Evolutionary conservation across 1,140 invertebrate genomes (phyloP).

Genomic region (Cecropterus lyciades): DNA sequence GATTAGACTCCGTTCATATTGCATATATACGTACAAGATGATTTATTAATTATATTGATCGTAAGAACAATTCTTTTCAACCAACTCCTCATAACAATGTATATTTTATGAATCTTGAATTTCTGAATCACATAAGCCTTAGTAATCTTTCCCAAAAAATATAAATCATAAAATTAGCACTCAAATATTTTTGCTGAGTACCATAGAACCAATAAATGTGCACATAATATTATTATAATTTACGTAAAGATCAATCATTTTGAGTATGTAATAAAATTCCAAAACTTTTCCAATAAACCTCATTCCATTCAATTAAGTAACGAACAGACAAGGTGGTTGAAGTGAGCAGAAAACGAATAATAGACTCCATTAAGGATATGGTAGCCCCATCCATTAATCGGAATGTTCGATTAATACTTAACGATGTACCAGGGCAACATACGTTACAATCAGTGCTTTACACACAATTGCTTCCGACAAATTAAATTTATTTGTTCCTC

Average conservation of each 20-base stretch:
- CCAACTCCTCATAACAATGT: too few species aligned
- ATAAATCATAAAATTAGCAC: too few species aligned
- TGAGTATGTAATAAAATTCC: not conserved
- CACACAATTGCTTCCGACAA: not conserved
- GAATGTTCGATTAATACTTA: slow-evolving; percentile 7
- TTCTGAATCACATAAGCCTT: too few species aligned
- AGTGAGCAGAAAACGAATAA: slow-evolving; percentile 3
- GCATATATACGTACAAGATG: too few species aligned
- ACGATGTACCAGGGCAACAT: not conserved
- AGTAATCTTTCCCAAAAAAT: too few species aligned
- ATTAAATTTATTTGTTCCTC: not conserved
- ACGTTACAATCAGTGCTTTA: not conserved
- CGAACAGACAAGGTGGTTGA: not conserved
- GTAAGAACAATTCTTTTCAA: too few species aligned
- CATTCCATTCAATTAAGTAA: slow-evolving; percentile 6
- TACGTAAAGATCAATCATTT: not conserved
- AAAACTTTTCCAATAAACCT: not conserved
- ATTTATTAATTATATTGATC: too few species aligned
- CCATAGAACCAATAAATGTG: too few species aligned
- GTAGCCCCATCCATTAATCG: slow-evolving; percentile 3
- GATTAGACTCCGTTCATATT: too few species aligned
- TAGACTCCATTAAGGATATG: slow-evolving; percentile 3
- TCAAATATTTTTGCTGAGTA: too few species aligned
- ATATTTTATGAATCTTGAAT: too few species aligned
- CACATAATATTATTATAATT: not conserved